Base-by-base conservation (phyloP, 2,888 invertebrate genomes). In the Pomacea canaliculata region DNA sequence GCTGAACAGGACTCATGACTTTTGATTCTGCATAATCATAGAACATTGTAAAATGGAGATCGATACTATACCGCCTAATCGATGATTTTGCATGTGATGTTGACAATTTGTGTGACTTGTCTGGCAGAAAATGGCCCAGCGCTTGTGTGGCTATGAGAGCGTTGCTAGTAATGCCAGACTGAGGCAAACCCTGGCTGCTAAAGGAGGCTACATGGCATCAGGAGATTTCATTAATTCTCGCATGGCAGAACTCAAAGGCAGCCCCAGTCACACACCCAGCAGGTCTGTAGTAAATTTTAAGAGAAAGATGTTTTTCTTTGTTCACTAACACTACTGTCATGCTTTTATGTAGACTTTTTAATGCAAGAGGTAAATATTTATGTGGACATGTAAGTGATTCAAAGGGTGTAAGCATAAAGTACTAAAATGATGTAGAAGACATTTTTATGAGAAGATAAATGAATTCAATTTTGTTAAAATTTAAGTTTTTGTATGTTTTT, bases 211-310 rank as follows among this genome's bases (percentile, higher is more conserved):
- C 77, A 66, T 84, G 65, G 83, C 87, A 56, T 80, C 84, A 18
- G 84, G 84, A 67, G 86, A 89, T 80, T 85, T 85, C 77, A 83
- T 89, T 49, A 82, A 77, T 66, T 81, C 77, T 37, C 82, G 89
- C 67, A 84, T 89, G 83, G 84, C 88, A 2, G 89, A 89, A 77
- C 83, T 89, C 68, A 84, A 83, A 76, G 89, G 89, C 77, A 70
- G 60, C 27, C 76, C 78, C 18, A 46, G 56, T 51, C 71, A 66
- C n/a, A 59, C 75, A 49, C 68, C 78, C 23, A 66, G 69, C 67
- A 71, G 78, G 78, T 77, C 7, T 18, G 76, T 13, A 51, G 12
- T 18, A 62, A 37, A 37, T 37, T 37, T 37, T n/a, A 16, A 19
- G 9, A 49, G 18, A 1, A 10, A 49, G 23, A n/a, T 51, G 49